Conservation (phyloP, 1,140 invertebrate genomes). For the Odontomachus brunneus region DNA sequence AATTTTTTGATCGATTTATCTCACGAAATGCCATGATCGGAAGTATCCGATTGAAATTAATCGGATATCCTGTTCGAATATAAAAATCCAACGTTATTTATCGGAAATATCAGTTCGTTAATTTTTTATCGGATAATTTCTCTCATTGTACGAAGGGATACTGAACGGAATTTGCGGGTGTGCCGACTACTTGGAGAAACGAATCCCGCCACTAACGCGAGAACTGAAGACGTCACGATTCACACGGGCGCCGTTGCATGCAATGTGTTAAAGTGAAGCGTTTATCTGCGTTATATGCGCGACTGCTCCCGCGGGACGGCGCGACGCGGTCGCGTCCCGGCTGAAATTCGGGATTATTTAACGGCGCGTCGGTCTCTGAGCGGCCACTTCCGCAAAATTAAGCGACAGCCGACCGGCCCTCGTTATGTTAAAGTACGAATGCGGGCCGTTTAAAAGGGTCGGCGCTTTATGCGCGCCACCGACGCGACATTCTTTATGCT, state of each 20-base stretch:
- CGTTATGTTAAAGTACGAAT: conserved; percentile 50
- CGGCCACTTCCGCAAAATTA: conserved; percentile 61
- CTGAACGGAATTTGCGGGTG: too few relatives aligned
- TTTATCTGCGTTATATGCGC: conserved; percentile 39
- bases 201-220: not conserved
- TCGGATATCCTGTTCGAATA: too few relatives aligned
- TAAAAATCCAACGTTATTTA: too few relatives aligned
- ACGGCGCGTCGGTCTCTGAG: conserved; percentile 17
- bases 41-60: too few relatives aligned
- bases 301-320: conserved; percentile 11
- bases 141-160: too few relatives aligned
- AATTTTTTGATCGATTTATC: too few relatives aligned
- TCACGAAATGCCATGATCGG: too few relatives aligned
- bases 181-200: too few relatives aligned
- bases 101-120: too few relatives aligned
- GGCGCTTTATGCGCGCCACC: conserved; percentile 43
- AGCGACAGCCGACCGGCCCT: conserved; percentile 43
- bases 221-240: too few relatives aligned
- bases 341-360: conserved; percentile 52
- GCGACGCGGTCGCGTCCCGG: conserved; percentile 19
- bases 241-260: not conserved
- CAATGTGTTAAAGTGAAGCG: conserved; percentile 28
- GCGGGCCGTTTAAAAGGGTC: conserved; percentile 32
- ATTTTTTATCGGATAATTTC: too few relatives aligned
- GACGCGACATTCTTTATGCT: conserved; percentile 44